These are phyloP conservation scores for Epinephelus malabaricus DNA, from an alignment of 2,797 vertebrate genomes.

Conservation along the genomic window DNA sequence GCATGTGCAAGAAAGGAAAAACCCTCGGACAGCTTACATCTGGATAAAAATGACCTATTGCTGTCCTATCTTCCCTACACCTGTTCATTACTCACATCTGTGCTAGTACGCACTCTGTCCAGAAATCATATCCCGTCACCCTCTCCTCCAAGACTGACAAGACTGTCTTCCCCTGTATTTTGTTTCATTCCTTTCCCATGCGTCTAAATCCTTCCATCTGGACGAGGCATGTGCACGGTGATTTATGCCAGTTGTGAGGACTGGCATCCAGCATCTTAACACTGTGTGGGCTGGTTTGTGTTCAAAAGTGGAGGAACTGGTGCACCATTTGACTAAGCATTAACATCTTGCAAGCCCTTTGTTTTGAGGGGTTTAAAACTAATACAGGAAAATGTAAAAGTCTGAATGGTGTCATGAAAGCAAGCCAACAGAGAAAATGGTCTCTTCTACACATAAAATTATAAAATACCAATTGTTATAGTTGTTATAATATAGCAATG, in stretches of 20 bases:
- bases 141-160: conserved; percentile 52
- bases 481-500: neutral
- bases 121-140: conserved; percentile 58
- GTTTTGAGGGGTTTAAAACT: neutral
- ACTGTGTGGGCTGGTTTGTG: conserved; percentile 28
- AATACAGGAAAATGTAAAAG: neutral
- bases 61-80: conserved; percentile 56
- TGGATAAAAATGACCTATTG: conserved; percentile 47
- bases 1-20: conserved; percentile 11
- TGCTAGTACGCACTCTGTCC: conserved; percentile 31
- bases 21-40: conserved; percentile 27
- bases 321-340: conserved; percentile 17
- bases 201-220: conserved; percentile 77
- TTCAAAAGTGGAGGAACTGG: conserved; percentile 34
- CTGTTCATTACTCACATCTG: conserved; percentile 58
- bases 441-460: neutral
- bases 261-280: conserved; percentile 46
- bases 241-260: conserved; percentile 52
- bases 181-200: conserved; percentile 67
- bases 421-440: neutral
- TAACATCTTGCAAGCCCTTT: conserved; percentile 17
- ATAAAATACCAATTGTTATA: neutral
- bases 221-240: conserved; percentile 28
- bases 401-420: no score
- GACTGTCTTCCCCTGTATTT: conserved; percentile 36